phyloP scores from a whole-genome alignment of 2,113 vertebrate genomes.

The Heterocephalus glaber region DNA sequence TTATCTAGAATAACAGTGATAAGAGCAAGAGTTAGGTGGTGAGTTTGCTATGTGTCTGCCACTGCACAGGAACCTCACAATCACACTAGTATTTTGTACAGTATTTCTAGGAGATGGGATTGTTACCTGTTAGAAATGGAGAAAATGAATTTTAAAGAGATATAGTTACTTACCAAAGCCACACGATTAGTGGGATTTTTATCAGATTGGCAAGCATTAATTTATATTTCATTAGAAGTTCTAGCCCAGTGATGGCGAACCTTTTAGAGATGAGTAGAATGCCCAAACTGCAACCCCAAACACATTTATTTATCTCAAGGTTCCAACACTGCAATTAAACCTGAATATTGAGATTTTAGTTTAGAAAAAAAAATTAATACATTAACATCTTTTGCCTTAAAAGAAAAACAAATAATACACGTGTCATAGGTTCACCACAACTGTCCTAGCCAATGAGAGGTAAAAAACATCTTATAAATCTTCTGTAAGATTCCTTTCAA shows the following conservation, averaged over 20 bases:
- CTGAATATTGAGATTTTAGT: background rate
- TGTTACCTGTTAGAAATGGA: constrained; percentile 36
- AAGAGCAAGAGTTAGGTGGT: background rate
- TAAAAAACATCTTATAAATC: background rate
- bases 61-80: background rate
- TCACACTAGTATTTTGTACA: background rate
- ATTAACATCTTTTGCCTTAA: background rate
- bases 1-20: background rate
- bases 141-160: background rate
- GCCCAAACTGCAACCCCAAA: background rate
- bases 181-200: background rate
- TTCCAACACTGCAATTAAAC: background rate
- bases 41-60: background rate
- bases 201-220: background rate
- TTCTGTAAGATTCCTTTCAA: background rate
- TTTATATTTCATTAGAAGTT: background rate
- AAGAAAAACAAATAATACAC: background rate
- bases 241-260: background rate
- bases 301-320: background rate
- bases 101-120: background rate
- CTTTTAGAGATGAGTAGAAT: background rate
- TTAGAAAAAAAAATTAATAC: background rate
- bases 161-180: background rate
- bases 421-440: background rate
- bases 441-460: background rate